Evolutionary conservation across 2,888 invertebrate genomes (phyloP), one percentile per base, ranked within the genome.

Genomic region (Drosophila crucigera): DNA sequence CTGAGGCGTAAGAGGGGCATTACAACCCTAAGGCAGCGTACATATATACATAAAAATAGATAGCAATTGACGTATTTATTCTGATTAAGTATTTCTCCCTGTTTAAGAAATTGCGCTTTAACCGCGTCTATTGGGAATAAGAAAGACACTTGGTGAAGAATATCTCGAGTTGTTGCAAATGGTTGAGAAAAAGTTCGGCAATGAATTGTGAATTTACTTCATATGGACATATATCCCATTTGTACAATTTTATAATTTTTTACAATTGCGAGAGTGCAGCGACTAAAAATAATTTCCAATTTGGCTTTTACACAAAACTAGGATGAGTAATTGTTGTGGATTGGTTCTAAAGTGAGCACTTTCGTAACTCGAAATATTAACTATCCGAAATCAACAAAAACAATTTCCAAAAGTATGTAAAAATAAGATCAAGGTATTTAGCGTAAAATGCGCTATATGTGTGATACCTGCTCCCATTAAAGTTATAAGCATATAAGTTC

Each of bases 31-130:
- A 25, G 25, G 39, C 39, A 33, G n/a, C 28, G 39, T 25, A 6
- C 22, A 53, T 19, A 35, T 25, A 72, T 39, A 76, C 67, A 76
- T 64, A 67, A 58, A 72, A 77, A 76, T 64, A 47, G 60, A 68
- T 33, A 68, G 50, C 77, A 73, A 68, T 76, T 76, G 73, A 41
- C 53, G 61, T 68, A 73, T 68, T 76, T 68, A 73, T 68, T 61
- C 30, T 43, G 50, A 54, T 55, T 58, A 68, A 68, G 50, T 30
- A 30, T 9, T 47, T 14, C 25, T 7, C 47, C 7, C 14, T 22
- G 16, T 25, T 25, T 47, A 16, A 47, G 47, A 47, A 25, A 16
- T 47, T 22, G 16, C 14, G 7, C 22, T 19, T 47, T 14, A 22
- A 47, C 7, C 16, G 43, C 22, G 22, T 22, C 43, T 43, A 14